Base-by-base conservation (phyloP, 2,113 vertebrate species). In the Columba janthina region DNA sequence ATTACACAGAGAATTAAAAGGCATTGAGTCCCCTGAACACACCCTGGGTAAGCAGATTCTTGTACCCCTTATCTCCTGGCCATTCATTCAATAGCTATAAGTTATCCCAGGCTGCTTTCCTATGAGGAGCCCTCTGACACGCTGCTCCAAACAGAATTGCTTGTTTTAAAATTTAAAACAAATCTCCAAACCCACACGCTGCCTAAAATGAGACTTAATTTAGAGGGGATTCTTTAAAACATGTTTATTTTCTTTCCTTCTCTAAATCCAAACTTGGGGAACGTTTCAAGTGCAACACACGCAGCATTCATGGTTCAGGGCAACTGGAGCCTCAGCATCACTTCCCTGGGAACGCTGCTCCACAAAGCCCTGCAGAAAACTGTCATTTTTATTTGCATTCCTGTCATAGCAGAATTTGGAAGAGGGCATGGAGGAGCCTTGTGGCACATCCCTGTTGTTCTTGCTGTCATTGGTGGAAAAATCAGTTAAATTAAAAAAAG, bases 371-470 rank as follows among this genome's bases (percentile, higher is more conserved):
- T 3, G 31, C 28, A 72, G 58, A 89, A 92, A 89, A 56, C 3
- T 19, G 14, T 53, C 77, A 16, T 57, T 93, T 94, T 72, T 85
- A 36, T 34, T 69, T 80, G 44, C 40, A 46, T 64, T 71, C 61
- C 66, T 57, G 46, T 74, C 64, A 20, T 54, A 65, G 74, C 32
- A 88, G 80, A 36, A 51, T n/a, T 64, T 88, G 87, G 71, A 85
- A 50, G 62, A 61, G 54, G n/a, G 10, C 24, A 20, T 5, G 12
- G 62, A 79, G 50, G 64, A 62, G 22, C 14, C 90, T 89, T 81
- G 53, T 31, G 42, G 44, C 22, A 20, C 6, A 10, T 6, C 29
- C 56, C 50, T 71, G 15, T 54, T 87, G 38, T 40, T 79, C 48
- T 65, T 83, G 11, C 60, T 70, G 32, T 75, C 70, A 48, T 34